A percentile compares a stretch with the other conserved stretches of the same genome.
Evolutionary conservation across 2,888 invertebrate species (phyloP).

Genomic region (Cheilosia variabilis): DNA sequence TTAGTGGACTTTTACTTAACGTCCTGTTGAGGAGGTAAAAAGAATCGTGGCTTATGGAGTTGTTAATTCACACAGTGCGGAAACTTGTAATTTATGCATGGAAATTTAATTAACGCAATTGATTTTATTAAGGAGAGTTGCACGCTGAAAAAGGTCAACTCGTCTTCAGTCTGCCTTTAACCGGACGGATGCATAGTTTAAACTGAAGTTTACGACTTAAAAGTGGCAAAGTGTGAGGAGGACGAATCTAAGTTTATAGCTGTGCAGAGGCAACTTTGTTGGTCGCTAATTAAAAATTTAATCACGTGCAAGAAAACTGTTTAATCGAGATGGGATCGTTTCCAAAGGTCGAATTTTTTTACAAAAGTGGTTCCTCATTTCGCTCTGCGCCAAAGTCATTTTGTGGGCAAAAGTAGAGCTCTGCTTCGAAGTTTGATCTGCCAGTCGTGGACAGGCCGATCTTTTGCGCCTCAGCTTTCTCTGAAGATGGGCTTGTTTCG

Average conservation of each 20-base stretch:
- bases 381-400: too few species aligned
- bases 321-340: too few species aligned
- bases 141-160: background rate
- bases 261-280: too few species aligned
- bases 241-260: background rate
- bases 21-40: background rate
- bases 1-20: conserved; percentile 6
- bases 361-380: too few species aligned
- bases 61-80: conserved; percentile 42
- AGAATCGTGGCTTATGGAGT: conserved; percentile 36
- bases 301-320: too few species aligned
- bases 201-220: background rate
- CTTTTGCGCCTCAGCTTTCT: too few species aligned
- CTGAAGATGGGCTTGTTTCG: too few species aligned
- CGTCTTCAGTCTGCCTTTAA: conserved; percentile 1
- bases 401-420: too few species aligned
- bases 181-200: conserved; percentile 22
- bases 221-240: conserved; percentile 12
- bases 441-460: too few species aligned
- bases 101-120: conserved; percentile 63
- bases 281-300: background rate
- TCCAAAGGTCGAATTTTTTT: too few species aligned
- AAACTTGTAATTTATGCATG: conserved; percentile 67
- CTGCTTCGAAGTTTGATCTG: too few species aligned
- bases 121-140: conserved; percentile 51